Evolutionary conservation across 30 jellyfish, hydroid and myxozoan species (phyloP).

Genomic region (Aurelia sp.): DNA sequence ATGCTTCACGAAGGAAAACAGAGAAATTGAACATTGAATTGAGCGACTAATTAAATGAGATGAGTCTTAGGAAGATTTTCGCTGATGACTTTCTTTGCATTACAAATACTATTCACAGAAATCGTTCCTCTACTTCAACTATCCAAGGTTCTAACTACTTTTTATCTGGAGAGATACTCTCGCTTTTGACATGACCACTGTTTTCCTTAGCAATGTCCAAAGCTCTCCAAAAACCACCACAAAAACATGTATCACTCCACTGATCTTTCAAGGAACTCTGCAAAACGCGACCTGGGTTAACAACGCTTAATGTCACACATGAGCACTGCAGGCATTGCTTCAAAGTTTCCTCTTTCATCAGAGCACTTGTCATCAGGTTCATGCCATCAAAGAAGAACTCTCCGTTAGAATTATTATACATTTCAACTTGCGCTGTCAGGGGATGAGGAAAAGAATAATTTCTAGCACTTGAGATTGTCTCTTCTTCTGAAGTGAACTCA

Average conservation of each 20-base stretch:
- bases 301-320: constrained; percentile 49
- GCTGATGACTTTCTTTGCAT: too few species aligned
- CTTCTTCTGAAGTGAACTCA: constrained; percentile 27
- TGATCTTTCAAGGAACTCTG: constrained; percentile 60
- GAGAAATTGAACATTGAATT: too few species aligned
- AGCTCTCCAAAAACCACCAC: constrained; percentile 86
- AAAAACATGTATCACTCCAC: constrained; percentile 67
- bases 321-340: constrained; percentile 82
- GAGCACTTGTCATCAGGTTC: constrained; percentile 50
- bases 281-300: constrained; percentile 32
- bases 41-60: too few species aligned
- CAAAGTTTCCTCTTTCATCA: constrained; percentile 67
- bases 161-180: neutral
- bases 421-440: constrained; percentile 25
- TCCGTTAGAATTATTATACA: neutral
- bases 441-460: constrained; percentile 35
- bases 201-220: constrained; percentile 13
- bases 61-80: too few species aligned
- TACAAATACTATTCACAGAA: too few species aligned
- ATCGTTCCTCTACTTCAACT: too few species aligned
- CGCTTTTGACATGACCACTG: neutral
- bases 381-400: constrained; percentile 62
- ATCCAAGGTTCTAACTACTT: too few species aligned
- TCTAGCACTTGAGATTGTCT: constrained; percentile 13
- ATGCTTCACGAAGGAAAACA: too few species aligned